Evolutionary conservation across 53 echinoderm and acorn worm genomes (phyloP).

Genomic region (Luidia sarsii): DNA sequence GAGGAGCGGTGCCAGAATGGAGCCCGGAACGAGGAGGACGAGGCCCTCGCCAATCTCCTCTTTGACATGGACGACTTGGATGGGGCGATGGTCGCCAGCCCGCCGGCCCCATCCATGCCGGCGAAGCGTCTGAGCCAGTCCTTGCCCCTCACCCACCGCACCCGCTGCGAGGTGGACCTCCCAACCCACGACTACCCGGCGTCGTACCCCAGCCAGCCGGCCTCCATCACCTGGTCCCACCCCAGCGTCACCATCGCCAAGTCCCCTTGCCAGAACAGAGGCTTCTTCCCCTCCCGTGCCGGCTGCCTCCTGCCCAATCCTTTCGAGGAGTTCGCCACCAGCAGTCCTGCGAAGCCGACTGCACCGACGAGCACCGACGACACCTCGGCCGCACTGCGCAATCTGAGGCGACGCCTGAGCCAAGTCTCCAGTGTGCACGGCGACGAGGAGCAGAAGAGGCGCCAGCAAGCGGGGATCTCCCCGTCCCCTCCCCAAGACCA

Average conservation of each 20-base stretch:
- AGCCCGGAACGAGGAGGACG: conserved; percentile 4
- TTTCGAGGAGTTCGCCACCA: conserved; percentile 22
- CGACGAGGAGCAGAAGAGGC: conserved; percentile 4
- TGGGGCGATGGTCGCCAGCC: neutral
- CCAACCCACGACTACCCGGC: conserved; percentile 42
- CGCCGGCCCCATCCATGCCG: neutral
- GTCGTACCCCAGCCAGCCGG: conserved; percentile 25
- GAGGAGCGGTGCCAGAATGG: conserved; percentile 28
- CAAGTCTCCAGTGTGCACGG: conserved; percentile 16
- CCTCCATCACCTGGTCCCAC: conserved; percentile 32
- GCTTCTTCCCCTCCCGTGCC: conserved; percentile 35
- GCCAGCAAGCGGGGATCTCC: conserved; percentile 2
- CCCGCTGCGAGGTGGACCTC: neutral
- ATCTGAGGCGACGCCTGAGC: conserved; percentile 33
- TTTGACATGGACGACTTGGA: conserved; percentile 37
- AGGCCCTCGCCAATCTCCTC: conserved; percentile 8
- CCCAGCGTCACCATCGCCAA: conserved; percentile 44
- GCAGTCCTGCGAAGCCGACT: conserved; percentile 26
- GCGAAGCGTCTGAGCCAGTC: conserved; percentile 32
- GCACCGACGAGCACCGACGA: neutral
- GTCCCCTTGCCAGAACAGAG: conserved; percentile 26
- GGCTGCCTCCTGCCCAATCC: conserved; percentile 25
- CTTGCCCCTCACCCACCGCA: conserved; percentile 13
- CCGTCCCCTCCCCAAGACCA: conserved; percentile 61
- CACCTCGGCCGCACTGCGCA: conserved; percentile 11